Conservation (phyloP, 2,797 vertebrate species). For the Melanotaenia parkinsoni region DNA sequence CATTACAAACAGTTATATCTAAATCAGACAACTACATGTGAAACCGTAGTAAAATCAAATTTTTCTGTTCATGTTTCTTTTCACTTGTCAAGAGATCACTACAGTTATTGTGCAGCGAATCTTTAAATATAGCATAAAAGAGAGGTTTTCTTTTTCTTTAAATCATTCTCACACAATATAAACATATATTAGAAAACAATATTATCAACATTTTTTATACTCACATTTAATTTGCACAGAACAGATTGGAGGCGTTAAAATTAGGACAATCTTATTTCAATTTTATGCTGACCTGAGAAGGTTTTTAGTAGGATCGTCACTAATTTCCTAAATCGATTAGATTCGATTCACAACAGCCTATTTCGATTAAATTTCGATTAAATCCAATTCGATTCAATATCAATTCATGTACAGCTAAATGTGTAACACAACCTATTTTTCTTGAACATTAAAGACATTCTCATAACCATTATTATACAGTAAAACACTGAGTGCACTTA, state of each 20-base stretch:
- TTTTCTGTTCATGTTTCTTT: not conserved
- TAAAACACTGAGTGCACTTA: too few relatives aligned
- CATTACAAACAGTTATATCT: not conserved
- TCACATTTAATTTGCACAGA: not conserved
- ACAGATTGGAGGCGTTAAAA: not conserved
- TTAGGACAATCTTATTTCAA: not conserved
- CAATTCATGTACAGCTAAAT: too few relatives aligned
- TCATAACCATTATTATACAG: too few relatives aligned
- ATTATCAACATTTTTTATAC: not conserved
- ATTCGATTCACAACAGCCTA: too few relatives aligned
- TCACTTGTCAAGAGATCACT: not conserved
- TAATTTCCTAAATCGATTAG: too few relatives aligned
- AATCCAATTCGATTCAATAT: too few relatives aligned
- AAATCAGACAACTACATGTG: not conserved
- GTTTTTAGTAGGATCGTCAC: not conserved
- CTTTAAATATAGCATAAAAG: not conserved
- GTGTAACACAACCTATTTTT: too few relatives aligned
- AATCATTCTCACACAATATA: too few relatives aligned
- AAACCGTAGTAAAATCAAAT: not conserved
- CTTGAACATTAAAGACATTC: too few relatives aligned
- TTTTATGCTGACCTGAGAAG: not conserved
- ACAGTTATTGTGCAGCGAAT: not conserved
- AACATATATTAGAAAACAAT: not conserved
- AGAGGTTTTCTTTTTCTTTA: too few relatives aligned
- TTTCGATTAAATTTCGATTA: too few relatives aligned